Evolutionary conservation across 1,140 invertebrate genomes (phyloP).

Genomic region (Tetramorium simillimum): DNA sequence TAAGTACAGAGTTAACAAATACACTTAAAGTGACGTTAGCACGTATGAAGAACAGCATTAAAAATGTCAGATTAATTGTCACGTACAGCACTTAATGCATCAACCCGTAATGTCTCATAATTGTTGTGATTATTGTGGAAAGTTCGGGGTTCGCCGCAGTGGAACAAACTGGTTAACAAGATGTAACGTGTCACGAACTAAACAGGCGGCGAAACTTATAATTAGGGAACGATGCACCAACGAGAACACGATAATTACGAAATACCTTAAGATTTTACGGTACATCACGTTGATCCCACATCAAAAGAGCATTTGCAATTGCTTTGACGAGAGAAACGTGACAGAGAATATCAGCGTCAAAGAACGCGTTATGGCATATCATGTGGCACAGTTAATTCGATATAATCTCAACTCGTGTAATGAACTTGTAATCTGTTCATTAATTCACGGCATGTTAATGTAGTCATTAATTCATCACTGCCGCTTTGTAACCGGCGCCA

Average conservation of each 20-base stretch:
- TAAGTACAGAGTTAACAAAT: background rate
- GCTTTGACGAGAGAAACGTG: background rate
- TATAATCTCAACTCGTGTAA: conserved; percentile 40
- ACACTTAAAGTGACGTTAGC: background rate
- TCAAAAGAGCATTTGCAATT: conserved; percentile 26
- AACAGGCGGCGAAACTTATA: conserved; percentile 52
- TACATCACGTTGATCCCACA: background rate
- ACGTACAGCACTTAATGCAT: background rate
- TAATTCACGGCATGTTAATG: conserved; percentile 51
- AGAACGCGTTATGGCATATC: conserved; percentile 30
- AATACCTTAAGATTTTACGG: conserved; percentile 10
- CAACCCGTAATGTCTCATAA: background rate
- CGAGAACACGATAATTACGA: conserved; percentile 49
- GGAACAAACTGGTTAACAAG: conserved; percentile 64
- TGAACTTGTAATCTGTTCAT: conserved; percentile 37
- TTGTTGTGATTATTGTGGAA: conserved; percentile 28
- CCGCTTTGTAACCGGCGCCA: conserved; percentile 5
- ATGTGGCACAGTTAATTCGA: conserved; percentile 2
- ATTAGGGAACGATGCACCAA: conserved; percentile 59
- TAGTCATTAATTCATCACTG: conserved; percentile 53
- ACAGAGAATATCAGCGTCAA: conserved; percentile 22
- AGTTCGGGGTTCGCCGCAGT: background rate
- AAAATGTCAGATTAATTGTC: background rate
- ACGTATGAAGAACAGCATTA: background rate
- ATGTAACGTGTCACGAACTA: conserved; percentile 58